Percentiles rank a stretch among this genome's conserved stretches.
These are phyloP conservation scores for Gallinago media DNA, from an alignment of 2,113 vertebrate species.

Conservation along the genomic window DNA sequence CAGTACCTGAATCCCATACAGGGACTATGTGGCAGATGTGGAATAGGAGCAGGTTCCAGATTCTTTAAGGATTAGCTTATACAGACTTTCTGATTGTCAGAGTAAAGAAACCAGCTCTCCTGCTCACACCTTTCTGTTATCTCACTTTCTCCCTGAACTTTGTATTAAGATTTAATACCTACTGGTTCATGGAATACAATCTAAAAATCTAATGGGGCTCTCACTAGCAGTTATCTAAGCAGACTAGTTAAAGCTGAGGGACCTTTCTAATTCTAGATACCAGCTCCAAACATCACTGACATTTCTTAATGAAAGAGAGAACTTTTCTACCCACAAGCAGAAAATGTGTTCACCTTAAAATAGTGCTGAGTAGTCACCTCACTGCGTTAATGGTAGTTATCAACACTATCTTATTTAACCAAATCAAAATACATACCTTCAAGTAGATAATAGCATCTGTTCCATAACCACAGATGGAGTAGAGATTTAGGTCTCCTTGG, in stretches of 20 bases:
- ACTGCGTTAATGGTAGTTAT: background rate
- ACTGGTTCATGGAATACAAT: too few relatives aligned
- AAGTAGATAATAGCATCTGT: conserved; percentile 95
- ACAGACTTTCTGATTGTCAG: background rate
- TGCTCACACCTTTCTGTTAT: too few relatives aligned
- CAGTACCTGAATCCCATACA: background rate
- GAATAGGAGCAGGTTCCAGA: background rate
- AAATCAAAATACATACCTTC: conserved; percentile 82
- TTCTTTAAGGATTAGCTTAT: background rate
- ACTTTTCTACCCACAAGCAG: background rate
- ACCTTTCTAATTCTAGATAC: background rate
- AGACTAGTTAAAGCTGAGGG: background rate
- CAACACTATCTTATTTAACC: background rate
- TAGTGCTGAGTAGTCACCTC: background rate
- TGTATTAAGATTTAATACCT: too few relatives aligned
- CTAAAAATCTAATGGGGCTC: background rate
- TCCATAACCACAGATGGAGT: conserved; percentile 94
- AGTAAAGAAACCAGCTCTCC: background rate
- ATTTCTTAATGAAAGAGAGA: background rate
- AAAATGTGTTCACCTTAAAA: background rate
- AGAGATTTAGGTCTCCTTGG: conserved; percentile 95
- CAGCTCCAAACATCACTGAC: background rate
- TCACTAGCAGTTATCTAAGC: background rate
- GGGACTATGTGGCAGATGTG: background rate
- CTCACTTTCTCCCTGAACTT: too few relatives aligned